Base-by-base conservation (phyloP, 2,888 invertebrate species). In the Odontomyia ornata region DNA sequence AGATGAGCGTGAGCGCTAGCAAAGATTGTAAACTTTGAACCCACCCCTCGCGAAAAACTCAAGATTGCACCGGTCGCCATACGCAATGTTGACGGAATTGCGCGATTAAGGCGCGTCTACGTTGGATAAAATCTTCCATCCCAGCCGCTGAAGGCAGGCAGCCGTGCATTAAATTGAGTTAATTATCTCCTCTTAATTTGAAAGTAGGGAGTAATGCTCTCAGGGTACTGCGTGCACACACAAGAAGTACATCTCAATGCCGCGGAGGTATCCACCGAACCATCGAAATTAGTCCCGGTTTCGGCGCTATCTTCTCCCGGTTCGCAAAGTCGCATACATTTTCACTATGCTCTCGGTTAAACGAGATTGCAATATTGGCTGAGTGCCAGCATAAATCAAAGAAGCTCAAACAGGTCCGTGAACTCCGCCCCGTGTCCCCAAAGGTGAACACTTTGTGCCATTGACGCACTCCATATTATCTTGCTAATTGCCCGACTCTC, bases 171-270 rank as follows among this genome's bases (percentile, higher is more conserved):
- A 75, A 75, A 75, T 75, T 75, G 75, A 75, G 75, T 75, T 75
- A 75, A 75, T 75, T 75, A 75, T 60, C 64, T 46, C 47, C 75
- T 75, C 75, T 73, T 73, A 73, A 73, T 73, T 60, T 73, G 73
- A 21, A 73, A 30, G 73, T 52, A 60, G 73, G 46, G 60, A 43
- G 60, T 7, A 69, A 15, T 28, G 15, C 23, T 13, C 18, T 43
- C 21, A 28, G 28, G 9, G 28, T 28, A 30, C 15, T n/a, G 28
- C 13, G 60, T 5, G 3, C 5, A 36, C 9, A 36, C 5, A 56
- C 21, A 60, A 18, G n/a, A n/a, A 60, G 23, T 60, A 21, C 21
- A 3, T 21, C 11, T 23, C 21, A 56, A 18, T 60, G 60, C 60
- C 21, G 11, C 18, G 25, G 13, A 11, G 25, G 21, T 23, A 15